Base-by-base conservation (phyloP, 1,140 invertebrate genomes). In the Homalodisca vitripennis region DNA sequence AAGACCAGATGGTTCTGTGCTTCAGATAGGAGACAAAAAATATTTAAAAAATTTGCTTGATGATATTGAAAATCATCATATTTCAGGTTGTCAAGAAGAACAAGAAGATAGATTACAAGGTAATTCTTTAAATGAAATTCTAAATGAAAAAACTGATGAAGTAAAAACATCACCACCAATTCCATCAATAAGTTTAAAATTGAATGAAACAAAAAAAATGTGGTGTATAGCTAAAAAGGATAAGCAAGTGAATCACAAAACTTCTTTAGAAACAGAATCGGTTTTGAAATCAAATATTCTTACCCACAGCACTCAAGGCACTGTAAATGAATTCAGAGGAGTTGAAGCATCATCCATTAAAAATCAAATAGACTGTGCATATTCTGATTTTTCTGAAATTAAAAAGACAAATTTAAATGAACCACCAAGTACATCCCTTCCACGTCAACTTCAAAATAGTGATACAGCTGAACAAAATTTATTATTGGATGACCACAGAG, bases 151-250 rank as follows among this genome's bases (percentile, higher is more conserved):
- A 26, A 34, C 20, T 34, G 32, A 32, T 14, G 24, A 20, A 24
- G n/a, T 27, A 3, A 66, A 66, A 46, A 66, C 20, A 17, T 66
- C 41, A 22, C 63, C 63, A 1, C 20, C 32, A n/a, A 66, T 66
- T 13, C 63, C 63, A 24, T 34, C 63, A 22, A 66, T 66, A 2
- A 66, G 27, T 29, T 46, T 66, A 17, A 66, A 66, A 66, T 17
- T 66, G 2, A 66, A 47, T 27, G 63, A 66, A 47, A 3, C 32
- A 46, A 66, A 66, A 27, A 66, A 66, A 46, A 66, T 66, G 6
- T 66, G 63, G 63, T 66, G 63, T 27, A 66, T 66, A 1, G 41
- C 63, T 22, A 66, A 66, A 12, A 66, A 66, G 47, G 24, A 60
- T 10, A 22, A 60, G 29, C 14, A 27, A 6, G 6, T 60, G n/a